Base-by-base conservation (phyloP, 2,888 invertebrate genomes). In the Pyrgus malvae region DNA sequence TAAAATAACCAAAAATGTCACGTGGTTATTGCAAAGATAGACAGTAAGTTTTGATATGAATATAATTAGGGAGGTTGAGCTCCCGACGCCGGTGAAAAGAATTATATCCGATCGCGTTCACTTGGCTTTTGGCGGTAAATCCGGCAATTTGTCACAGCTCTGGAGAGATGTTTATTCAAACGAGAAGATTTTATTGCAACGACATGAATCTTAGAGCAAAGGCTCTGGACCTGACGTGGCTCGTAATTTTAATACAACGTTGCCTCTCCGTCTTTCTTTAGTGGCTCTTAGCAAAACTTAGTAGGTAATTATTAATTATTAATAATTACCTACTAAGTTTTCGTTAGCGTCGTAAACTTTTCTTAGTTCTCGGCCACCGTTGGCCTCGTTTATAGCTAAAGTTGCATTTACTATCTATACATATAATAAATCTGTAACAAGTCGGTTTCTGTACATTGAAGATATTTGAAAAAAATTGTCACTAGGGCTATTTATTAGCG, bases 131-230 rank as follows among this genome's bases (percentile, higher is more conserved):
- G 83, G 81, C 81, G 78, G 75, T 70, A 71, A 77, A 70, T 74
- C 72, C 67, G 57, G 69, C 79, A 78, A 87, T 89, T 88, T 88
- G 84, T 88, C 84, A 88, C 84, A 74, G 77, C 73, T 71, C 73
- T 72, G 67, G 65, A 67, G 77, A 79, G 80, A 85, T 88, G 85
- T 87, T 88, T 87, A 88, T 88, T 87, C 88, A 85, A 86, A 87
- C 80, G 80, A 82, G 76, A 79, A 80, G 79, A 83, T 87, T 86
- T 87, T 85, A 87, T 88, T 85, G 84, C 82, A 83, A 83, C 76
- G 76, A 82, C 81, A 85, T 87, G 83, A 87, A 85, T 85, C 83
- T 84, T 79, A 67, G 62, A 58, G 67, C 66, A 68, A 76, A 76
- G 74, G 74, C 77, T 76, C 79, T 82, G 79, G 76, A 72, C 84